Evolutionary conservation across 1,140 invertebrate species (phyloP), one percentile per base, ranked within the genome.

Genomic region (Oreohelix idahoensis): DNA sequence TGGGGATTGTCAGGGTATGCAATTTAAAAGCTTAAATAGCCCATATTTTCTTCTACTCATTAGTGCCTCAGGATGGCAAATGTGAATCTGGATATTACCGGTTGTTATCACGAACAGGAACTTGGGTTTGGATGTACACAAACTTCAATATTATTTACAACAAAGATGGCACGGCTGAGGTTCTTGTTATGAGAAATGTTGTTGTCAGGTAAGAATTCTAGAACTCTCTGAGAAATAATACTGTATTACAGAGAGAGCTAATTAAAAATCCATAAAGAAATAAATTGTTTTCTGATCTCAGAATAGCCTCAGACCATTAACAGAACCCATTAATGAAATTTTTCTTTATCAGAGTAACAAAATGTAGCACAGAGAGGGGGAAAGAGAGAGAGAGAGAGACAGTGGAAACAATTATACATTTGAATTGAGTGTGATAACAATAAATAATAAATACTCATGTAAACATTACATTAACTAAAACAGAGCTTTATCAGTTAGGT

Each of bases 61-160:
- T 45, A 76, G 74, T 76, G 49, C 26, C n/a, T 23, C 15, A 2
- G 38, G 15, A 8, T 8, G 74, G 74, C 2, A 4, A 39, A 4
- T 39, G 45, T 35, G 74, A 76, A 8, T 76, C 74, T 32, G 74
- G 74, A 4, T 76, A 76, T 45, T 76, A 76, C 74, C 42, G 74
- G 39, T 15, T 76, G 2, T 35, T 76, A 35, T 35, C 74, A 26
- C 39, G 45, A 13, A 35, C 15, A 23, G 74, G 74, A 5, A 49
- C 0, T 1, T 76, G 74, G 74, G 45, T 76, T 1, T 76, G 74
- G 74, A 29, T 35, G 17, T 35, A 45, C 42, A 53, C 74, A 20
- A 20, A 76, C 2, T 35, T 26, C 32, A 53, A 39, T 20, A 20
- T 76, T 20, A 29, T 35, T 13, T 76, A 26, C 23, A 49, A 76